Conservation (phyloP, 2,797 vertebrate genomes). For the Buphagus erythrorhynchus region DNA sequence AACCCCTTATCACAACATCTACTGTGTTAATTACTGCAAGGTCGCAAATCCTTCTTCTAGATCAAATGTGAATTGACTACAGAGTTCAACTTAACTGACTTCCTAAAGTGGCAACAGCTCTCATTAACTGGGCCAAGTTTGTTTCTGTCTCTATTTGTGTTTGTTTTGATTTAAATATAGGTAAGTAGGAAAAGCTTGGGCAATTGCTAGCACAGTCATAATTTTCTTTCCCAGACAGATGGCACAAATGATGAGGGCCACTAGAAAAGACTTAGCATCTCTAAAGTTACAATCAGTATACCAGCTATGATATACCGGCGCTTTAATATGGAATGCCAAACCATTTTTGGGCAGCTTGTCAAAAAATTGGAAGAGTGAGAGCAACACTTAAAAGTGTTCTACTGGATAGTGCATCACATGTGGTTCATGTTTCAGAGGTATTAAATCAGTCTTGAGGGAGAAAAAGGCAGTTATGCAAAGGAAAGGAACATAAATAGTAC, state of each 20-base stretch:
- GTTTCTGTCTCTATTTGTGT: not conserved
- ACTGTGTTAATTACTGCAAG: not conserved
- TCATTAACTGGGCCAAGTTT: not conserved
- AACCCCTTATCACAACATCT: not conserved
- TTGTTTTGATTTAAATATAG: not conserved
- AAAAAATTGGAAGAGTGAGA: not conserved
- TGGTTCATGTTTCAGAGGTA: not conserved
- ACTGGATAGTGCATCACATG: not conserved
- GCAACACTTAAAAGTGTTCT: not conserved
- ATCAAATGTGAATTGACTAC: not conserved
- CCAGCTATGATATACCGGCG: not conserved
- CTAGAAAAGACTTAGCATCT: not conserved
- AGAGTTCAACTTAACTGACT: not conserved
- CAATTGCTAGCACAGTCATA: not conserved
- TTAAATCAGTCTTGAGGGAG: fast-evolving
- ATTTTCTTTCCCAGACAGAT: not conserved
- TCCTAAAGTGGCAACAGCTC: not conserved
- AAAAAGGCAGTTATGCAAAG: not conserved
- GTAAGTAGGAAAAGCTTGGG: not conserved
- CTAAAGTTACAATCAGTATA: not conserved
- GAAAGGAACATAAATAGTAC: not conserved
- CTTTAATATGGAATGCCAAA: not conserved
- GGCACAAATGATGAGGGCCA: not conserved
- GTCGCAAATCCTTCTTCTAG: not conserved
- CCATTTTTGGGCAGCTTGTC: not conserved